phyloP scores from a whole-genome alignment of 2,797 vertebrate genomes.

The Notoglanidium macrostoma region DNA sequence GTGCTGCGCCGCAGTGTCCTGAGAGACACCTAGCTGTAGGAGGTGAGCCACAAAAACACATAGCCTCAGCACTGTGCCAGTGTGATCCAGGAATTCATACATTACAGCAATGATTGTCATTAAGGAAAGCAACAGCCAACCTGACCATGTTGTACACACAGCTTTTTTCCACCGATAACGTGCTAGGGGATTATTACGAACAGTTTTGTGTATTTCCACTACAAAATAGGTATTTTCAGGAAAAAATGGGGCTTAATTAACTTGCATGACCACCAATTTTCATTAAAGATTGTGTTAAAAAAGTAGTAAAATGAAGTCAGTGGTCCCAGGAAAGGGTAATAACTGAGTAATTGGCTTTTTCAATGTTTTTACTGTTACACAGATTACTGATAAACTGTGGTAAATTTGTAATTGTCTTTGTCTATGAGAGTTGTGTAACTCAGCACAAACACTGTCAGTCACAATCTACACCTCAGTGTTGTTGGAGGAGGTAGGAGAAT shows the following conservation, averaged over 20 bases:
- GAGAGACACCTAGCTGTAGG: conserved; percentile 53
- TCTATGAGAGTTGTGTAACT: background rate
- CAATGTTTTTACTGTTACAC: background rate
- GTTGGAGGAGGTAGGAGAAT: background rate
- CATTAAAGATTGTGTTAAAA: background rate
- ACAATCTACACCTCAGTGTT: background rate
- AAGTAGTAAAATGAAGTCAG: background rate
- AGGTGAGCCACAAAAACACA: conserved; percentile 31
- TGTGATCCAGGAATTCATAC: background rate
- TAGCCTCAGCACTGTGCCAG: background rate
- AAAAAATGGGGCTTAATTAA: background rate
- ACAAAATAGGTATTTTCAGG: background rate
- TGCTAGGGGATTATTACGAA: background rate
- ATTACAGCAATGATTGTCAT: conserved; percentile 17
- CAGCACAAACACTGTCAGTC: background rate
- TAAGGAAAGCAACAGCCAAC: background rate
- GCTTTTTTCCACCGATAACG: background rate
- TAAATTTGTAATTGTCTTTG: background rate
- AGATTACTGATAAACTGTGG: background rate
- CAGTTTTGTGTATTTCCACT: background rate
- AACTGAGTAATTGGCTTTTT: background rate
- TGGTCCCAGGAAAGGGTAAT: background rate
- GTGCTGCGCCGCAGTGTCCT: conserved; percentile 45
- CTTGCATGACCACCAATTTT: background rate
- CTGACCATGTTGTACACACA: too few relatives aligned